These are phyloP conservation scores for Melanchra persicariae DNA, from an alignment of 2,888 invertebrate species.

Conservation along the genomic window DNA sequence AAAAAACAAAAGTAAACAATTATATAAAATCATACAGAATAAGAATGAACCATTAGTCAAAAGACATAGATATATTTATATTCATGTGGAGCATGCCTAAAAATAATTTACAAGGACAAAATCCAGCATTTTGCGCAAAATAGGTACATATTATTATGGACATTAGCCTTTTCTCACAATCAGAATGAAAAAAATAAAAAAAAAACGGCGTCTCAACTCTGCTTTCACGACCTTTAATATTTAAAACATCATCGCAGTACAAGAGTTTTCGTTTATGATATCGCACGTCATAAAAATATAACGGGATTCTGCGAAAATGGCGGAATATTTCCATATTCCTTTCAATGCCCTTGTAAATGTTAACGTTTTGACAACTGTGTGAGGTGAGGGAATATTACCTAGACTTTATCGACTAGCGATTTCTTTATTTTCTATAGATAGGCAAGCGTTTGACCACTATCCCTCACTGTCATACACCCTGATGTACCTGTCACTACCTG, in stretches of 20 bases:
- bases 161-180: background rate
- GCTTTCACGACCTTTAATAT: conserved; percentile 8
- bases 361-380: too few species aligned
- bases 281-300: background rate
- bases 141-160: too few species aligned
- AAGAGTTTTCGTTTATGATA: background rate
- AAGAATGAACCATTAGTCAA: too few species aligned
- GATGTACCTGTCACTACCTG: too few species aligned
- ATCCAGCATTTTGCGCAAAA: background rate
- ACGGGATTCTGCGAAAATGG: conserved; percentile 3
- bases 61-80: too few species aligned
- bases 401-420: background rate
- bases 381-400: too few species aligned
- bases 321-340: conserved; percentile 2
- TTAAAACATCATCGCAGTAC: background rate
- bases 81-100: too few species aligned
- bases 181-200: background rate
- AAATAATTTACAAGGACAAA: background rate
- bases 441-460: too few species aligned
- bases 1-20: too few species aligned
- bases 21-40: too few species aligned
- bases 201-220: background rate
- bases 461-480: too few species aligned
- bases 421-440: too few species aligned
- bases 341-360: conserved; percentile 8